A percentile compares a stretch with the other conserved stretches of the same genome.
Evolutionary conservation across 2,797 vertebrate genomes (phyloP).

Genomic region (Parauchenoglanis punctatus): DNA sequence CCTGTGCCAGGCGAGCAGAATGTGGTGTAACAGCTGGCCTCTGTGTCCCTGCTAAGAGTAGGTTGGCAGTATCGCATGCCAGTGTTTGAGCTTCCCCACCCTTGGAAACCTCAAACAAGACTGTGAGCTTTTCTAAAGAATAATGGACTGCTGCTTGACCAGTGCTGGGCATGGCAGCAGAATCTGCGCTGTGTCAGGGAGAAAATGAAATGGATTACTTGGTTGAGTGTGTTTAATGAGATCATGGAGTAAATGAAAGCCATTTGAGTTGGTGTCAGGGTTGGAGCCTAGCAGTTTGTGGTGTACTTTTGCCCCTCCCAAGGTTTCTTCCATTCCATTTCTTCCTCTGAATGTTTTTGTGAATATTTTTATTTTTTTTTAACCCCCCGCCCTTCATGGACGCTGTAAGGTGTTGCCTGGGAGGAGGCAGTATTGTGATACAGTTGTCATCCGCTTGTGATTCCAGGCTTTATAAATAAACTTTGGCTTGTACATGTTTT

Average conservation of each 20-base stretch:
- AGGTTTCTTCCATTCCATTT: slow-evolving; percentile 1
- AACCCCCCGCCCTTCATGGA: neutral
- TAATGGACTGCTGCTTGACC: slow-evolving; percentile 39
- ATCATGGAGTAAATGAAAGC: slow-evolving; percentile 28
- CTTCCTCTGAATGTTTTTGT: neutral
- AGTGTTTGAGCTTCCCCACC: slow-evolving; percentile 35
- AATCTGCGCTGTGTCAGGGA: slow-evolving; percentile 12
- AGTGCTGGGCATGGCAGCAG: slow-evolving; percentile 30
- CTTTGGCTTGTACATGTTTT: neutral
- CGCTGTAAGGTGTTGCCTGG: slow-evolving; percentile 6
- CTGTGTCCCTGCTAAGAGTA: slow-evolving; percentile 26
- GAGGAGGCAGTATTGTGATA: neutral
- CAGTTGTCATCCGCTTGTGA: neutral
- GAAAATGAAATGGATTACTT: slow-evolving; percentile 30
- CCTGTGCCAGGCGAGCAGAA: slow-evolving; percentile 37
- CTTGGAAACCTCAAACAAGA: slow-evolving; percentile 47
- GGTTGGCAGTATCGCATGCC: slow-evolving; percentile 31
- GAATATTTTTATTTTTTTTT: neutral
- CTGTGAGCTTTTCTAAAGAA: slow-evolving; percentile 44
- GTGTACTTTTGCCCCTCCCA: neutral
- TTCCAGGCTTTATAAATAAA: neutral
- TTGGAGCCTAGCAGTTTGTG: slow-evolving; percentile 23
- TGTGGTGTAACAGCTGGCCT: slow-evolving; percentile 45
- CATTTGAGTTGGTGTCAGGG: slow-evolving; percentile 15
- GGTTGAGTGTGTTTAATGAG: slow-evolving; percentile 26